A percentile compares a stretch with the other conserved stretches of the same genome.
These are phyloP conservation scores for Macrobrachium rosenbergii DNA, from an alignment of 1,140 invertebrate genomes.

Conservation along the genomic window DNA sequence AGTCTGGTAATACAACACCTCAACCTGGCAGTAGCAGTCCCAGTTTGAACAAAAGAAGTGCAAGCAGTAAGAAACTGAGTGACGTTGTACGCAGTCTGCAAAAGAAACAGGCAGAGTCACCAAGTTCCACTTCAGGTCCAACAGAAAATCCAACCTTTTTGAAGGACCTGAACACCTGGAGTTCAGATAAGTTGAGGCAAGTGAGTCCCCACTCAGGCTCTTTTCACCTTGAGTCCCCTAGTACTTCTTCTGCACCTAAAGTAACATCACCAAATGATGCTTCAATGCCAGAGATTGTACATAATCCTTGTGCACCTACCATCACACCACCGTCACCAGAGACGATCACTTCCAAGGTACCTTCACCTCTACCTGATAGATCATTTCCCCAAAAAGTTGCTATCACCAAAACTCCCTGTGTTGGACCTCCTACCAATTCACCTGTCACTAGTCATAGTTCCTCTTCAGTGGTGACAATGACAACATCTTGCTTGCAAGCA, in stretches of 20 bases:
- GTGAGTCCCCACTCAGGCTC: slow-evolving; percentile 60
- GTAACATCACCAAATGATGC: slow-evolving; percentile 42
- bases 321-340: slow-evolving; percentile 21
- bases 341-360: slow-evolving; percentile 42
- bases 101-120: slow-evolving; percentile 64
- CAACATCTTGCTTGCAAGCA: slow-evolving; percentile 29
- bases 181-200: slow-evolving; percentile 64
- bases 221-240: slow-evolving; percentile 47
- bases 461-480: slow-evolving; percentile 21
- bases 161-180: slow-evolving; percentile 60
- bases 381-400: slow-evolving; percentile 13
- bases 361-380: slow-evolving; percentile 26
- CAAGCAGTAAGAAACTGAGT: slow-evolving; percentile 61
- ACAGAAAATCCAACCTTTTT: slow-evolving; percentile 63
- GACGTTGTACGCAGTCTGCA: slow-evolving; percentile 65
- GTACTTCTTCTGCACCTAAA: slow-evolving; percentile 51
- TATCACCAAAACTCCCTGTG: slow-evolving; percentile 33
- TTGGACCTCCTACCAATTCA: slow-evolving; percentile 21
- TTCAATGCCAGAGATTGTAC: slow-evolving; percentile 42
- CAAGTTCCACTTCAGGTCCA: slow-evolving; percentile 31
- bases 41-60: slow-evolving; percentile 32
- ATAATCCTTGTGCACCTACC: slow-evolving; percentile 43
- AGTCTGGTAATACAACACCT: neutral
- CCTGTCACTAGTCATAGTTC: slow-evolving; percentile 11
- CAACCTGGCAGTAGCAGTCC: slow-evolving; percentile 26